phyloP scores from a whole-genome alignment of 2,888 invertebrate genomes.

The Myathropa florea region DNA sequence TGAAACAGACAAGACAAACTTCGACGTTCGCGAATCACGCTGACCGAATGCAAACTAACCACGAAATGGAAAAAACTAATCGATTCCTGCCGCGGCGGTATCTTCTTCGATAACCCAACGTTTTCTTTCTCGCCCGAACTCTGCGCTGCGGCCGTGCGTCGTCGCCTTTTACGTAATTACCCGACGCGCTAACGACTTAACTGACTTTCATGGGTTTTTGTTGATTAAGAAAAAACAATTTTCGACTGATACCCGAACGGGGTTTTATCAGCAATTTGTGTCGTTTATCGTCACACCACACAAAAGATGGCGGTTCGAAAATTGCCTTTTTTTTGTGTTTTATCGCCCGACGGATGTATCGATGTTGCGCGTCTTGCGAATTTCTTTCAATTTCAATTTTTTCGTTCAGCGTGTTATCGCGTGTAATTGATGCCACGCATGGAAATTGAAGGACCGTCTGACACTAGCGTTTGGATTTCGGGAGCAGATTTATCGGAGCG shows the following conservation, averaged over 20 bases:
- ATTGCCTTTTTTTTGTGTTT: constrained; percentile 12
- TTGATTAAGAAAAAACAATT: constrained; percentile 28
- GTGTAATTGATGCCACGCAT: constrained; percentile 30
- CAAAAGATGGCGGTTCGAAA: not conserved
- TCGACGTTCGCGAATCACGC: constrained; percentile 58
- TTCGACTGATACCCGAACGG: constrained; percentile 27
- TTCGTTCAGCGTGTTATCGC: not conserved
- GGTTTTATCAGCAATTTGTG: constrained; percentile 36
- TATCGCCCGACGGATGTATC: constrained; percentile 10
- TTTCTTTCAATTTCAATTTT: not conserved
- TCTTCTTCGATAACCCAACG: constrained; percentile 22
- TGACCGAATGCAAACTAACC: constrained; percentile 58
- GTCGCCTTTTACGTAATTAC: constrained; percentile 61
- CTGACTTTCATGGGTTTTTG: constrained; percentile 22
- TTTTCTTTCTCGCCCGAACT: not conserved
- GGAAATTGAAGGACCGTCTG: constrained; percentile 47
- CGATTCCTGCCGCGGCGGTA: constrained; percentile 5
- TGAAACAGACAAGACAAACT: not conserved
- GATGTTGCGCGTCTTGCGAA: constrained; percentile 1
- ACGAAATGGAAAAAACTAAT: constrained; percentile 9
- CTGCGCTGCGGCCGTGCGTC: not conserved
- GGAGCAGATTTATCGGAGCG: constrained; percentile 13
- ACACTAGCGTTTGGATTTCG: constrained; percentile 29
- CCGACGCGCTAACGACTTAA: constrained; percentile 21
- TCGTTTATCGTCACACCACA: constrained; percentile 17